These are phyloP conservation scores for Corvus cornix DNA, from an alignment of 2,113 vertebrate genomes.

Conservation along the genomic window DNA sequence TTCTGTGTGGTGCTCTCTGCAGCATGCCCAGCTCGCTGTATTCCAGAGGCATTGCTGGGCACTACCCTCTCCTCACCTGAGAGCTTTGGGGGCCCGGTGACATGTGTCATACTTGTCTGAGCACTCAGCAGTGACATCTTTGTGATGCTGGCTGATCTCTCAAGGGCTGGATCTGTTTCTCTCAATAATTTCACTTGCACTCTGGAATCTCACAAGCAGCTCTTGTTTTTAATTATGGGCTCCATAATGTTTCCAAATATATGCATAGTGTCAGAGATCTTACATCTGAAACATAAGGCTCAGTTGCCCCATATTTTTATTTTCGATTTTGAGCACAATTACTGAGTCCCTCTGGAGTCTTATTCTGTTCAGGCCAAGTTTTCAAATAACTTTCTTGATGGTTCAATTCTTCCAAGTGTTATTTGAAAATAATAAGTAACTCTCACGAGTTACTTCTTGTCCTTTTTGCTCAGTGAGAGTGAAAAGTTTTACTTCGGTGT, in stretches of 20 bases:
- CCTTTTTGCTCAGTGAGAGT: not conserved
- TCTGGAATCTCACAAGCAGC: not conserved
- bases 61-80: not conserved
- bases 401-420: not conserved
- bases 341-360: not conserved
- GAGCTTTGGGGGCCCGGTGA: not conserved
- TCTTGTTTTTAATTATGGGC: conserved; percentile 15
- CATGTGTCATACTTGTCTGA: not conserved
- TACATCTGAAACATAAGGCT: not conserved
- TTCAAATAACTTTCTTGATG: not conserved
- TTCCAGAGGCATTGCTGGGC: not conserved
- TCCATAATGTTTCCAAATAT: not conserved
- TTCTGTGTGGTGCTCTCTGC: not conserved
- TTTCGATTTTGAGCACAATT: not conserved
- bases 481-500: not conserved
- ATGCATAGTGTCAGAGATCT: not conserved
- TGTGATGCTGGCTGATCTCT: conserved; percentile 19
- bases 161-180: not conserved
- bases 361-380: not conserved
- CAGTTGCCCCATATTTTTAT: not conserved
- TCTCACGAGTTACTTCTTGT: not conserved
- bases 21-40: accelerated
- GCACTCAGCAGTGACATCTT: not conserved
- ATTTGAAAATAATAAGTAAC: not conserved
- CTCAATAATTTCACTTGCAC: not conserved